phyloP scores from a whole-genome alignment of 2,888 invertebrate genomes.

The Conchocele bisecta region DNA sequence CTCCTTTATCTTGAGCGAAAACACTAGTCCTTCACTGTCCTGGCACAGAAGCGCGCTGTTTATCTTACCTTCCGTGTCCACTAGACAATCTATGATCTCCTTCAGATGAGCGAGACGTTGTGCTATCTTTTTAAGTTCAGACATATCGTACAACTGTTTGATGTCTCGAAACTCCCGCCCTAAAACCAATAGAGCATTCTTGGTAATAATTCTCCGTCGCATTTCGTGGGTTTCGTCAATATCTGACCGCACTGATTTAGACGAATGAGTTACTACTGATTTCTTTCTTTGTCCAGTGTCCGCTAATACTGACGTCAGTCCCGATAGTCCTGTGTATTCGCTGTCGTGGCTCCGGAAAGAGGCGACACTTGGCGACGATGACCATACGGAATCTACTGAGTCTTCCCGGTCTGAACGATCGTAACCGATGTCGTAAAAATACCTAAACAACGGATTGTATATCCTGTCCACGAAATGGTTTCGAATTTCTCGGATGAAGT shows the following conservation, averaged over 20 bases:
- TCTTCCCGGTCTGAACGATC: constrained; percentile 58
- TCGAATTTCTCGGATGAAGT: constrained; percentile 68
- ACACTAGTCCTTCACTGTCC: constrained; percentile 68
- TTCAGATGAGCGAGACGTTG: constrained; percentile 69
- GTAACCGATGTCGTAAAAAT: constrained; percentile 65
- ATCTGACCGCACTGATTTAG: constrained; percentile 43
- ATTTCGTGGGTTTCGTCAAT: constrained; percentile 57
- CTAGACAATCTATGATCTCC: constrained; percentile 67
- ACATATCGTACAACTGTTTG: constrained; percentile 71
- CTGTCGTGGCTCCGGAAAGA: constrained; percentile 63
- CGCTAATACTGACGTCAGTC: constrained; percentile 36
- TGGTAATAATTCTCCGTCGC: constrained; percentile 63
- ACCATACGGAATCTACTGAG: constrained; percentile 59
- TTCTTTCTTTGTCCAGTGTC: constrained; percentile 17
- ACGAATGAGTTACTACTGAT: constrained; percentile 38
- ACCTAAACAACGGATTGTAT: constrained; percentile 70
- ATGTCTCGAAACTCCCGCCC: constrained; percentile 72
- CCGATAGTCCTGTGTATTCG: constrained; percentile 53
- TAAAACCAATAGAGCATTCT: constrained; percentile 67
- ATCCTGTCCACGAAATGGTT: constrained; percentile 71
- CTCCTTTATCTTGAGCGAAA: constrained; percentile 64
- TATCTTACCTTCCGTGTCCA: constrained; percentile 69
- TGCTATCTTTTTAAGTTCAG: constrained; percentile 70
- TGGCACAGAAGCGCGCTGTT: constrained; percentile 66
- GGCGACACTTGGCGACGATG: constrained; percentile 65